Conservation (phyloP, 2,113 vertebrate species). For the Manacus vitellinus region DNA sequence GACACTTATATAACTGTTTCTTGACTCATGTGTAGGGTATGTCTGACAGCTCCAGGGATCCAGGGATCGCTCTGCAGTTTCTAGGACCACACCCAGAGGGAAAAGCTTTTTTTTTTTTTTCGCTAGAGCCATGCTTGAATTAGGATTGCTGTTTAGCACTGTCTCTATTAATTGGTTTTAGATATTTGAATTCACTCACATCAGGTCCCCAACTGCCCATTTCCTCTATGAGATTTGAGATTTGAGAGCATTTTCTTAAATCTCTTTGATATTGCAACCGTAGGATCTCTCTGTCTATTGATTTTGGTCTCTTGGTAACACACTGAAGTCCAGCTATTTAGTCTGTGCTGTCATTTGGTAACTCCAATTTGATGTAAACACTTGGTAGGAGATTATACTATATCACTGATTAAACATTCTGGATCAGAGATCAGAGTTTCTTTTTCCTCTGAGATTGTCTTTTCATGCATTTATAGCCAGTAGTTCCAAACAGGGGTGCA, state of each 20-base stretch:
- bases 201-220: background rate
- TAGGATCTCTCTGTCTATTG: background rate
- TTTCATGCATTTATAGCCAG: background rate
- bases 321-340: background rate
- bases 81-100: conserved; percentile 46
- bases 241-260: background rate
- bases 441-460: background rate
- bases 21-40: conserved; percentile 53
- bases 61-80: conserved; percentile 31
- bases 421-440: background rate
- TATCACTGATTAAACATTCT: background rate
- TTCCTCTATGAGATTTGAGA: background rate
- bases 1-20: conserved; percentile 2
- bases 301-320: background rate
- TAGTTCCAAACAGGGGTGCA: background rate
- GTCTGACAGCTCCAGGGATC: background rate
- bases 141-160: conserved; percentile 1
- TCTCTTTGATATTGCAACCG: background rate
- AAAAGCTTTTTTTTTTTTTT: background rate
- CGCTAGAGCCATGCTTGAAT: background rate
- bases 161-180: conserved; percentile 4
- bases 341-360: background rate
- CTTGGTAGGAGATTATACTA: background rate
- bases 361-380: background rate
- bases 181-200: background rate